Evolutionary conservation across 1,140 invertebrate genomes (phyloP).

Genomic region (Tetragnatha versicolor): DNA sequence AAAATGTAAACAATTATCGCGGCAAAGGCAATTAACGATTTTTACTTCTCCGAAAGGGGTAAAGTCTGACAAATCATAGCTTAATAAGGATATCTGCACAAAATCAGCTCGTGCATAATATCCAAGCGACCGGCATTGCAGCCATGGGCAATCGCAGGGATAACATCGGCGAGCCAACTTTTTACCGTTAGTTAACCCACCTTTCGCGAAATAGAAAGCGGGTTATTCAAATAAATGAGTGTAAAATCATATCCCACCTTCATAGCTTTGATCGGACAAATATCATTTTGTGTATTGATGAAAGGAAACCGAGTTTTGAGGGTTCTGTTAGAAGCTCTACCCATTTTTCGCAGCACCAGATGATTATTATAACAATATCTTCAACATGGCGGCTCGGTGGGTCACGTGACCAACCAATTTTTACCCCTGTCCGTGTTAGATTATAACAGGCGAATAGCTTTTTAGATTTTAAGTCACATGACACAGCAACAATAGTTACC

Average conservation of each 20-base stretch:
- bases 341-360: conserved; percentile 29
- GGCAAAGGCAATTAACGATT: too few species aligned
- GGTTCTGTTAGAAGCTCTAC: neutral
- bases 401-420: conserved; percentile 52
- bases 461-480: conserved; percentile 51
- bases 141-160: neutral
- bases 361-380: conserved; percentile 54
- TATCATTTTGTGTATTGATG: too few species aligned
- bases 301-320: too few species aligned
- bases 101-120: too few species aligned
- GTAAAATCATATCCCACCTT: too few species aligned
- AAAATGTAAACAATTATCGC: too few species aligned
- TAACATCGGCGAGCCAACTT: conserved; percentile 16
- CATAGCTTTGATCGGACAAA: too few species aligned
- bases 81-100: too few species aligned
- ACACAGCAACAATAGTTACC: conserved; percentile 47
- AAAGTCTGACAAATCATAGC: too few species aligned
- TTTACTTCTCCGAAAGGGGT: too few species aligned
- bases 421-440: conserved; percentile 49
- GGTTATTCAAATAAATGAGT: conserved; percentile 45
- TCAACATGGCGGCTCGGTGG: conserved; percentile 38
- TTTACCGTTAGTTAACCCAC: conserved; percentile 47
- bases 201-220: conserved; percentile 30
- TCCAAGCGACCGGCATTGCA: conserved; percentile 10
- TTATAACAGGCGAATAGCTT: conserved; percentile 54